Evolutionary conservation across 2,888 invertebrate genomes (phyloP), one percentile per base, ranked within the genome.

Genomic region (Oeneis ivallda): DNA sequence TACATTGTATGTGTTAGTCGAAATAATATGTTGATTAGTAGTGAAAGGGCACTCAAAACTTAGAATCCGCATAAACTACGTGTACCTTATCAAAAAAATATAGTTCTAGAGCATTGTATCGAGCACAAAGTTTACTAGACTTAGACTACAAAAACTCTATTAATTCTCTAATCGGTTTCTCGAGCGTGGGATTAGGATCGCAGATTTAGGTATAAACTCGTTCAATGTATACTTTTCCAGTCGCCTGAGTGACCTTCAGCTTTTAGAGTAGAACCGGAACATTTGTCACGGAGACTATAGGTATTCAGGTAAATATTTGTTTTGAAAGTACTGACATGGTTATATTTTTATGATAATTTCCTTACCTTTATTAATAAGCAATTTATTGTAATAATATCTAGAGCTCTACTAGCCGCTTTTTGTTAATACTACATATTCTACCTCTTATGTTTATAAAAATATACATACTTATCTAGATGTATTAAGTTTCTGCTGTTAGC

Each of bases 101-200:
- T 58, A 13, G 17, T 50, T 62, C 6, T 37, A 57, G 61, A 7
- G 41, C 64, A 59, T 49, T 58, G 64, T 67, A 32, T 59, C 34
- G 62, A 65, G 39, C 45, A 65, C 39, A 61, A 69, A 64, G 65
- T 67, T 62, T 64, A 65, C 60, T 65, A 32, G 60, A 66, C 19
- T 65, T 62, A 62, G 76, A n/a, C n/a, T n/a, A 81, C 77, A 86
- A 87, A 86, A 86, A 84, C 79, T 77, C 75, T 75, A 83, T 82
- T 85, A 85, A 81, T 81, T 80, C 83, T 88, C 86, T 84, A 82
- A 85, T 83, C 78, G 79, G 75, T 80, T 83, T 84, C 76, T 87
- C 80, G 83, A 86, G 83, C 87, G 87, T 87, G 85, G 87, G 86
- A 88, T 88, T 87, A 84, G 81, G 76, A 79, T 74, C 76, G 75